A percentile compares a stretch with the other conserved stretches of the same genome.
These are phyloP conservation scores for Oreochromis grahami DNA, from an alignment of 2,797 vertebrate species.

Conservation along the genomic window DNA sequence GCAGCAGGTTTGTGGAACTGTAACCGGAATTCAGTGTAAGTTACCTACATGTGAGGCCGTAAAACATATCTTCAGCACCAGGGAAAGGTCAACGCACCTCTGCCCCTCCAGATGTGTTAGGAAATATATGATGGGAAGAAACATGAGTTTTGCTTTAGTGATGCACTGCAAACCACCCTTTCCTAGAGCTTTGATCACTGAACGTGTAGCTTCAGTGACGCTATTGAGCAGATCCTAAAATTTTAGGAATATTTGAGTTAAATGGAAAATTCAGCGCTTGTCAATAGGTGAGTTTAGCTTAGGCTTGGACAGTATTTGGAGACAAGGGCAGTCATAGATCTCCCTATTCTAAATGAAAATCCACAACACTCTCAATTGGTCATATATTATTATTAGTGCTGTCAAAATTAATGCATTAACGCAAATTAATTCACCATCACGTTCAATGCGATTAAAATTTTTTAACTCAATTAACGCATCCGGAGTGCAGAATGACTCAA, in stretches of 20 bases:
- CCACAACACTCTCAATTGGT: not conserved
- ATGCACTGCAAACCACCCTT: not conserved
- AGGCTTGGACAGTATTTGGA: not conserved
- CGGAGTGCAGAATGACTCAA: too few relatives aligned
- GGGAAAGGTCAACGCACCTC: not conserved
- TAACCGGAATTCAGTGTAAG: slow-evolving; percentile 22
- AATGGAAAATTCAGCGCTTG: not conserved
- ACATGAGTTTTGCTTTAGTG: not conserved
- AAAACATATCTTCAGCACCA: not conserved
- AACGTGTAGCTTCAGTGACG: not conserved
- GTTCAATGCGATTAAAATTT: too few relatives aligned
- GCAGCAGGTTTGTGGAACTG: slow-evolving; percentile 13
- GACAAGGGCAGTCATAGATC: too few relatives aligned
- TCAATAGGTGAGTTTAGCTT: not conserved
- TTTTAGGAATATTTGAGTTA: not conserved
- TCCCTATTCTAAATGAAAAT: not conserved
- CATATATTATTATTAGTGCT: not conserved
- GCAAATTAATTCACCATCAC: too few relatives aligned
- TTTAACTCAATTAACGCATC: too few relatives aligned
- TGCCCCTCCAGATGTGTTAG: slow-evolving; percentile 9
- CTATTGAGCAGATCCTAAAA: not conserved
- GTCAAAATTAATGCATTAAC: too few relatives aligned
- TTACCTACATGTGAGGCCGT: slow-evolving; percentile 10
- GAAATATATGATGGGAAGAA: not conserved
- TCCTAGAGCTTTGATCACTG: not conserved